Conservation (phyloP, 2,113 vertebrate genomes). For the Xiphophorus hellerii region DNA sequence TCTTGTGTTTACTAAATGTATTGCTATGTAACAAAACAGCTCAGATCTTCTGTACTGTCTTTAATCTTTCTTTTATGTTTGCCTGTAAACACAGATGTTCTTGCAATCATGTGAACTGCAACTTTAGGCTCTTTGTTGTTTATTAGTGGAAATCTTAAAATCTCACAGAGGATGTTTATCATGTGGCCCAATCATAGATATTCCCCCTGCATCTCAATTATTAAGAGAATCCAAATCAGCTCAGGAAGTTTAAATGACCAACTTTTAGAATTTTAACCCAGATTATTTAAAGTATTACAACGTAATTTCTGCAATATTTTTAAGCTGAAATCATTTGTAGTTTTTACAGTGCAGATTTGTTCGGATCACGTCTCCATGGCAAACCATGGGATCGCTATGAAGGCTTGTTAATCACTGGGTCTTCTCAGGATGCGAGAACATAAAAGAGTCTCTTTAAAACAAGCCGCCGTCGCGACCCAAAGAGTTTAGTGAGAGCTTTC, state of each 20-base stretch:
- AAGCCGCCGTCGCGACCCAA: slow-evolving; percentile 29
- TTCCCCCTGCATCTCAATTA: neutral
- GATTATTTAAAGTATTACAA: neutral
- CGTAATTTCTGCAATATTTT: neutral
- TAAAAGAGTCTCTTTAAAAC: slow-evolving; percentile 60
- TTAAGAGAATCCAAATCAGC: neutral
- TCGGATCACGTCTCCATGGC: slow-evolving; percentile 20
- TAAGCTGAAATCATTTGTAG: neutral
- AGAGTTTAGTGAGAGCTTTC: slow-evolving; percentile 43
- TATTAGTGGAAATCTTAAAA: neutral
- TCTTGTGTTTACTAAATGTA: neutral
- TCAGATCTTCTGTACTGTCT: neutral
- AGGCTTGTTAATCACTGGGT: slow-evolving; percentile 44
- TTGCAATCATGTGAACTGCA: neutral
- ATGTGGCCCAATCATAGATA: too few relatives aligned
- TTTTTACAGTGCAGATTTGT: slow-evolving; percentile 28
- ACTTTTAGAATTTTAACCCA: neutral
- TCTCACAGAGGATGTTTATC: too few relatives aligned
- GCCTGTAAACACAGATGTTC: neutral
- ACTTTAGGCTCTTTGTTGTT: neutral
- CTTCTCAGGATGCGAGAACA: slow-evolving; percentile 36
- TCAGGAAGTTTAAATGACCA: too few relatives aligned
- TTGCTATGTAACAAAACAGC: neutral
- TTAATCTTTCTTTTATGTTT: neutral
- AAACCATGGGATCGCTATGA: slow-evolving; percentile 19